Base-by-base conservation (phyloP, 2,797 vertebrate genomes). In the Anas bernieri region DNA sequence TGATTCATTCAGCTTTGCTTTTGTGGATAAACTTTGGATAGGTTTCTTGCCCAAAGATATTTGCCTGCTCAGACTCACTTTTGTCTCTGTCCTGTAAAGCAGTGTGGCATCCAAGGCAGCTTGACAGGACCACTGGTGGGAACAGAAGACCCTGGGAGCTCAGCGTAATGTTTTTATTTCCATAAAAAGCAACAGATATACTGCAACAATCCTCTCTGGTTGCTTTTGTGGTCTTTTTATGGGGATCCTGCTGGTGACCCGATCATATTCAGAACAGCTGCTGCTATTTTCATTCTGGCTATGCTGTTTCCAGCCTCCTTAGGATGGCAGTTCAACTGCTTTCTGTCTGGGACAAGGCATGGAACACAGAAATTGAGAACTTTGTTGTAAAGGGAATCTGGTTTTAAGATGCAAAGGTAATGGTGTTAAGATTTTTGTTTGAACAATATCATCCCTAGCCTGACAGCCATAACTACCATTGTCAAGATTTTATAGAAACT, bases 261-360 rank as follows among this genome's bases (percentile, higher is more conserved):
- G 6, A 33, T 89, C 79, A 72, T 54, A 85, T 72, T 64, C 77
- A 77, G 70, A 96, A 79, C 86, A 92, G 83, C 70, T 95, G 94
- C n/a, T 88, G 50, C 90, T 93, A 30, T 70, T 94, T 94, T 92
- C 23, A 6, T 79, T 88, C 64, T 77, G 50, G 1, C 59, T 88
- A 59, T 48, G 17, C 62, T 76, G 43, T 39, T 70, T 48, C 25
- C 83, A 94, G 25, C 46, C n/a, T 31, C 70, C 41, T 16, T 54
- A 72, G 68, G 64, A 84, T 76, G 48, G 28, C 4, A 4, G 20
- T 2, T 1, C 82, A 80, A 59, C 50, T 93, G 56, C 77, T 93
- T 81, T 88, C 43, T 9, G 69, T 92, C 43, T 58, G 54, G 62
- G 43, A 15, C 15, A 91, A 90, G 69, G 22, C 48, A 68, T 4